Conservation (phyloP, 2,888 invertebrate genomes). For the Volucella inanis region DNA sequence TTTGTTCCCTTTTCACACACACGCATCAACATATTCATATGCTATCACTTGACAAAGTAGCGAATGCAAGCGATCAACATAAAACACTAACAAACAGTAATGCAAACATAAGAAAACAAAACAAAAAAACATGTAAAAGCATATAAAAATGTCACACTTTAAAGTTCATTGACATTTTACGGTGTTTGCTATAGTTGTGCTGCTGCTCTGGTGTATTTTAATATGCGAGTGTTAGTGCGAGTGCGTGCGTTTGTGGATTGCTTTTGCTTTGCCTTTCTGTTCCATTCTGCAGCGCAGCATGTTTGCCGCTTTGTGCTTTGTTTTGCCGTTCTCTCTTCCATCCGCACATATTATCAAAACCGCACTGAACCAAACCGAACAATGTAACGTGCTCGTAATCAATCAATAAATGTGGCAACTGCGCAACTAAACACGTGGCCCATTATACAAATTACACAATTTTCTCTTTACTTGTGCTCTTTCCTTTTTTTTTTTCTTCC, state of each 20-base stretch:
- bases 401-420: slow-evolving; percentile 58
- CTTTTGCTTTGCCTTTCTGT: slow-evolving; percentile 9
- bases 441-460: slow-evolving; percentile 3
- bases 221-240: neutral
- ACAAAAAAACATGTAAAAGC: slow-evolving; percentile 30
- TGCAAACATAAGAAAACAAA: slow-evolving; percentile 28
- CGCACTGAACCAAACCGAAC: neutral
- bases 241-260: slow-evolving; percentile 30
- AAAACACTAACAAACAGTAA: slow-evolving; percentile 49
- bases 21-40: neutral
- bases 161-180: slow-evolving; percentile 70
- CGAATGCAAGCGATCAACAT: neutral
- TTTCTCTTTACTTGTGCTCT: slow-evolving; percentile 17
- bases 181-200: slow-evolving; percentile 46
- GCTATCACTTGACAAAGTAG: neutral
- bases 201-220: neutral
- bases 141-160: slow-evolving; percentile 63
- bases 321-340: slow-evolving; percentile 9
- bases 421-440: slow-evolving; percentile 52
- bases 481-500: too few relatives aligned
- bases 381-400: slow-evolving; percentile 42
- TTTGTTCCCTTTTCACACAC: too few relatives aligned
- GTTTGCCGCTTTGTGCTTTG: slow-evolving; percentile 22
- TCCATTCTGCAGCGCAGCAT: slow-evolving; percentile 7
- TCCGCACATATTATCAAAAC: slow-evolving; percentile 21